Evolutionary conservation across 2,113 vertebrate genomes (phyloP), one percentile per base, ranked within the genome.

Genomic region (Mus pahari): DNA sequence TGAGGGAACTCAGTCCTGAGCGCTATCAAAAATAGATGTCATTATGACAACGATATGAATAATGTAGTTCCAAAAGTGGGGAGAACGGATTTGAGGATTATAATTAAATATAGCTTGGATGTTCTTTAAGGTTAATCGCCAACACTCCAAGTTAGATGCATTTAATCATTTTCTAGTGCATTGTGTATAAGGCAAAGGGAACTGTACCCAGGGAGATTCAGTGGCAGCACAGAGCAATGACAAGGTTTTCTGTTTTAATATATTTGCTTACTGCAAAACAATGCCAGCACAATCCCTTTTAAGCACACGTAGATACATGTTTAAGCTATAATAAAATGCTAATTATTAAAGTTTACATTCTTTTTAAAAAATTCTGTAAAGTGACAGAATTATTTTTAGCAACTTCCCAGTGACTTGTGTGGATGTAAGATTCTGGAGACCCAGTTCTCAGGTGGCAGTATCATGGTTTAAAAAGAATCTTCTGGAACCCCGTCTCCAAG

Each of bases 71-170:
- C 55, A 26, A 83, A 97, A 84, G 75, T 83, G 86, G 22, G 62
- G 89, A 45, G 86, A 75, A 90, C 78, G n/a, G 77, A 92, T 92
- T 89, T 87, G 94, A 97, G 94, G 92, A 60, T 58, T 95, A n/a
- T 86, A 94, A 95, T 96, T 95, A 97, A 97, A 91, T 73, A 82
- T 86, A 93, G 92, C 68, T 97, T 77, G 91, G 95, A 89, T 73
- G 42, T 90, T 96, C 81, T 91, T 96, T 92, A 93, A 96, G 92
- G 92, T 94, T 95, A 91, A 91, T 95, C 77, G 55, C 73, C 89
- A 81, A 81, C 83, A 55, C 74, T 87, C 75, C 5, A 19, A 70
- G 68, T 97, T 93, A 87, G 94, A 95, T 70, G 75, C 90, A 95
- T 86, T 93, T 89, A 87, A 92, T 91, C 68, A 71, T 92, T 96